Evolutionary conservation across 2,797 vertebrate species (phyloP).

Genomic region (Avahi laniger): DNA sequence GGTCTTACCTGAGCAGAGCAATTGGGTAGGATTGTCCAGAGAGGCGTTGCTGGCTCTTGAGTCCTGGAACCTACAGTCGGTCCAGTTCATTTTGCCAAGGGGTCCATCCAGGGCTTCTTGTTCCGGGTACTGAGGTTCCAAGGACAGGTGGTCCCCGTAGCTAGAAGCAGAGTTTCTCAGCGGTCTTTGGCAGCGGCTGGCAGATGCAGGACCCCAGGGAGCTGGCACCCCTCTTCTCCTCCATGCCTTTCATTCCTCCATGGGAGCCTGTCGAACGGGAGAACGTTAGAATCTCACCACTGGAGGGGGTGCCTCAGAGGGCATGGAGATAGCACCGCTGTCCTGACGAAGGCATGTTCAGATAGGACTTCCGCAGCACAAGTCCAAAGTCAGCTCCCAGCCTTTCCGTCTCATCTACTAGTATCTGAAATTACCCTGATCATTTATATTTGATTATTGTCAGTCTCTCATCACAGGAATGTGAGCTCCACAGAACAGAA

Average conservation of each 20-base stretch:
- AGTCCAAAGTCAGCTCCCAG: neutral
- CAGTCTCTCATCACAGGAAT: neutral
- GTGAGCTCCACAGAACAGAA: neutral
- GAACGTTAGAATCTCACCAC: neutral
- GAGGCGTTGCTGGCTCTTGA: neutral
- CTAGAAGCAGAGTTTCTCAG: constrained; percentile 7
- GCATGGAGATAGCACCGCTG: neutral
- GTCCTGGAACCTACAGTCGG: neutral
- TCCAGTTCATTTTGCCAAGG: neutral
- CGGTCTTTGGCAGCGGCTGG: neutral
- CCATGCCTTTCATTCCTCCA: neutral
- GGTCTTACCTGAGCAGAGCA: neutral
- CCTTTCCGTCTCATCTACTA: neutral
- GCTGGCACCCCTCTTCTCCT: neutral
- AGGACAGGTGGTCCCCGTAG: neutral
- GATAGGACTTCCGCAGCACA: neutral
- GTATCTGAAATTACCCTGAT: neutral
- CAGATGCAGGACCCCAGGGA: neutral
- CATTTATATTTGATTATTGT: neutral
- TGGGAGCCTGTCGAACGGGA: neutral
- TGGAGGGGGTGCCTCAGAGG: neutral
- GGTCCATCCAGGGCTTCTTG: neutral
- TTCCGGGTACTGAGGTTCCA: neutral
- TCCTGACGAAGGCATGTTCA: neutral
- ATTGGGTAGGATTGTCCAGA: neutral